Evolutionary conservation across 1,140 invertebrate species (phyloP), one percentile per base, ranked within the genome.

Genomic region (Anoplophora glabripennis): DNA sequence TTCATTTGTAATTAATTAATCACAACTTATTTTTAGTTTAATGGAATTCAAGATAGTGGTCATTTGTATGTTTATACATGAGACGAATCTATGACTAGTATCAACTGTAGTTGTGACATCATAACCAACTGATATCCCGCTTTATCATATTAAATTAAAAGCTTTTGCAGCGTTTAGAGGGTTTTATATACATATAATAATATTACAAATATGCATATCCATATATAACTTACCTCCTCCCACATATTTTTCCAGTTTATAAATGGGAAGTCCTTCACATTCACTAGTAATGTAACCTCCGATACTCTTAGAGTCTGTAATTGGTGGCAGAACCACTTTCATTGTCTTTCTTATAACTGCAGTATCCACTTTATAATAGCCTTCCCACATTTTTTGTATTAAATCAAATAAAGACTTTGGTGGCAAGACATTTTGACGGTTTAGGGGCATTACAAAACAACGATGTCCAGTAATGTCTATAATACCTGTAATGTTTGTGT

Each of bases 401-500:
- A 93, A 82, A 78, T 93, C 88, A 64, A 85, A 83, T 61, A 95
- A 81, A 54, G 84, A 85, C 52, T 80, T 81, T 4, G 93, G 93
- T 4, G 88, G 88, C 67, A 93, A 79, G 53, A 93, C 86, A 51
- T 84, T 79, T 36, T 82, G 80, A 37, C 88, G 83, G 77, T 95
- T 88, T 59, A 96, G 78, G 7, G 90, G 88, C 90, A 95, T 93
- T 2, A 94, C 84, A 75, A 94, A 96, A 77, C 94, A 96, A 12
- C 87, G 84, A 44, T 78, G 73, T 18, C 84, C 83, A 47, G 87
- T 86, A 9, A 84, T 78, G 77, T 96, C 93, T 60, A 95, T 85
- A 62, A 96, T 96, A 63, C 88, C 89, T 56, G 90, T 94, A 65
- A 87, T 85, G 72, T 91, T 91, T 62, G 83, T 81, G 63, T 86